Percentiles rank a stretch among this genome's conserved stretches.
Conservation (phyloP, 2,888 invertebrate species). For the Drosophila antonietae region DNA sequence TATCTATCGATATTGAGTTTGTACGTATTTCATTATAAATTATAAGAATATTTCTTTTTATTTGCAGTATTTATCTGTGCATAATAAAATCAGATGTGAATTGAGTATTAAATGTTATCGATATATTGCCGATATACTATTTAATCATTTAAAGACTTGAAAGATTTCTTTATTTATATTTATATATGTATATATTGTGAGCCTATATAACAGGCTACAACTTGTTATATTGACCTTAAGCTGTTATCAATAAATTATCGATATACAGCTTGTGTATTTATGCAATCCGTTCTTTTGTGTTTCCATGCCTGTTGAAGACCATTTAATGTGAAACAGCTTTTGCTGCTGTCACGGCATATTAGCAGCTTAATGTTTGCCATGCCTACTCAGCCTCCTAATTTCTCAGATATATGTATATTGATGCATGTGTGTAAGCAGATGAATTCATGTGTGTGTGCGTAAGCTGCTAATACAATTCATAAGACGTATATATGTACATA, state of each 20-base stretch:
- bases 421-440: neutral
- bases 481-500: conserved; percentile 40
- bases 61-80: no score
- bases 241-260: neutral
- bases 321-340: neutral
- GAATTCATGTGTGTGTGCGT: conserved; percentile 3
- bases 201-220: no score
- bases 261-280: neutral
- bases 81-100: neutral
- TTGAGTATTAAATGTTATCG: neutral
- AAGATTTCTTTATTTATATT: no score
- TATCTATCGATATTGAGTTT: no score
- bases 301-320: neutral
- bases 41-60: no score
- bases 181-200: no score
- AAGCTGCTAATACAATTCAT: conserved; percentile 26
- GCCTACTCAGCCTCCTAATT: neutral
- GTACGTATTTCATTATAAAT: no score
- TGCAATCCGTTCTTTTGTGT: neutral
- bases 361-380: conserved; percentile 5
- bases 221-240: no score
- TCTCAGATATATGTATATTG: neutral
- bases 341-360: neutral
- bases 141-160: no score
- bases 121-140: neutral